phyloP scores from a whole-genome alignment of 2,113 vertebrate genomes.

The Uropsilus gracilis region DNA sequence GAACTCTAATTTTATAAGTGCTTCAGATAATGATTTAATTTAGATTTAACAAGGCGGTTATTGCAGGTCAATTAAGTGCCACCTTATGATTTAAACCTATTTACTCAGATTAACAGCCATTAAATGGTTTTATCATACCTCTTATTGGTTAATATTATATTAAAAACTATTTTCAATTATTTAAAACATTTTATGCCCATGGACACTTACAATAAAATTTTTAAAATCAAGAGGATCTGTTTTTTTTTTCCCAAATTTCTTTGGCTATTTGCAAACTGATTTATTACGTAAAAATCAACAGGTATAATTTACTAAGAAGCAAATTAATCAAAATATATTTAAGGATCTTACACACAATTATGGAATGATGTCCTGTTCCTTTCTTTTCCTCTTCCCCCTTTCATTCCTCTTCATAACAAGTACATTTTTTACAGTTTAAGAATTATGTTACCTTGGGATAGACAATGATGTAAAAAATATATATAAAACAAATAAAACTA shows the following conservation, averaged over 20 bases:
- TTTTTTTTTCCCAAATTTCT: background rate
- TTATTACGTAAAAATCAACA: background rate
- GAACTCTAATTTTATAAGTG: background rate
- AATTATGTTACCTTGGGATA: no score
- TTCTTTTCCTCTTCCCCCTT: no score
- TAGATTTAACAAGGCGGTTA: slow-evolving; percentile 82
- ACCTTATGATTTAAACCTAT: slow-evolving; percentile 83
- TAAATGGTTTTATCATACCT: slow-evolving; percentile 71
- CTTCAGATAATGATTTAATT: slow-evolving; percentile 83
- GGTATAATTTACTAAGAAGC: background rate
- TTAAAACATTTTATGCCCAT: slow-evolving; percentile 32
- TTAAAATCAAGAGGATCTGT: slow-evolving; percentile 38
- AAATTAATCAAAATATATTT: background rate
- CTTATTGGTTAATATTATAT: slow-evolving; percentile 73
- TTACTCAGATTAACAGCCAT: slow-evolving; percentile 84
- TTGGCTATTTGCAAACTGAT: background rate
- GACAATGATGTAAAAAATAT: no score
- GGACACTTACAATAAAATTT: slow-evolving; percentile 9
- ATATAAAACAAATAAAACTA: no score
- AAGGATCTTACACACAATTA: background rate
- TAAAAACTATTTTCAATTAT: slow-evolving; percentile 72
- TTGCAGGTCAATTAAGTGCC: slow-evolving; percentile 84
- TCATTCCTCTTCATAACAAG: no score
- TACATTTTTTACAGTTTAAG: no score
- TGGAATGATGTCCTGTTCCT: no score